Percentiles rank a stretch among this genome's conserved stretches.
Evolutionary conservation across 2,888 invertebrate species (phyloP).

Genomic region (Holacanthella duospinosa): DNA sequence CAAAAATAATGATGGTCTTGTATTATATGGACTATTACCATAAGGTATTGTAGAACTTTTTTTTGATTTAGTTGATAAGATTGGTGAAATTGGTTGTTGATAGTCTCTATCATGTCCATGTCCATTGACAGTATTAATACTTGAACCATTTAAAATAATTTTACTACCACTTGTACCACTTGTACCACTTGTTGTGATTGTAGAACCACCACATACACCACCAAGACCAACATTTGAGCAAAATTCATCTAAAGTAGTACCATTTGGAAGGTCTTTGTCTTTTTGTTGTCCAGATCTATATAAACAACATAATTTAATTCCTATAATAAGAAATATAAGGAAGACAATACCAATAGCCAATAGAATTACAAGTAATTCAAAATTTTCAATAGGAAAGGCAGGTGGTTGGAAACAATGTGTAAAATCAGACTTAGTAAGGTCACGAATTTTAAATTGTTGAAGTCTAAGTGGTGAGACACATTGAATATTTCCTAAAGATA

Average conservation of each 20-base stretch:
- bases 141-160: neutral
- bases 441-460: constrained; percentile 6
- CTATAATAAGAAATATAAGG: neutral
- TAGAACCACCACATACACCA: neutral
- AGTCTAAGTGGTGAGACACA: constrained; percentile 4
- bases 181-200: neutral
- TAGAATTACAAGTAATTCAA: constrained; percentile 5
- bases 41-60: neutral
- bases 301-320: constrained; percentile 15
- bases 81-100: neutral
- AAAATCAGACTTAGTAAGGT: constrained; percentile 26
- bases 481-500: neutral
- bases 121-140: neutral
- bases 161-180: neutral
- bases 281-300: neutral
- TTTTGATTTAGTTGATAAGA: neutral
- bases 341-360: neutral
- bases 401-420: constrained; percentile 25
- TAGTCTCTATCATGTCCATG: neutral
- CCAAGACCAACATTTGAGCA: neutral
- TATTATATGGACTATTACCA: neutral
- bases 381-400: neutral
- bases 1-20: neutral
- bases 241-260: neutral
- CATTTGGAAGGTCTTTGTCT: too few species aligned